Evolutionary conservation across 2,113 vertebrate genomes (phyloP).

Genomic region (Tetraodon nigroviridis): DNA sequence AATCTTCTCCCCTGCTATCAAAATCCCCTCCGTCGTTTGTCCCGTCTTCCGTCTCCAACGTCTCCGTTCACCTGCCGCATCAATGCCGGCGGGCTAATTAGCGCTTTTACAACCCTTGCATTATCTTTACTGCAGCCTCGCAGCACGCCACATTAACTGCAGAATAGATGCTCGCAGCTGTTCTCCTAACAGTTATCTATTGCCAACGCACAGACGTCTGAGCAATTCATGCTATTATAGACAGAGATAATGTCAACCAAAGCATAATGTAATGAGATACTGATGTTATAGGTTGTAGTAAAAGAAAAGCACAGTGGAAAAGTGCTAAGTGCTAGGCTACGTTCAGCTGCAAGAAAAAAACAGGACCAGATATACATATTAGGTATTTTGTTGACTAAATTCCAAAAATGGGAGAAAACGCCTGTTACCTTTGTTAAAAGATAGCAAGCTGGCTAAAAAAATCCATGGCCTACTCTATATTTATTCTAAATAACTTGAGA

Average conservation of each 20-base stretch:
- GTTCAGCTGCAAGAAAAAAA: too few relatives aligned
- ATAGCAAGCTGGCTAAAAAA: too few relatives aligned
- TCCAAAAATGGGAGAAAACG: too few relatives aligned
- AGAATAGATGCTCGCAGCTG: conserved; percentile 50
- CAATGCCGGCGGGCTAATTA: conserved; percentile 51
- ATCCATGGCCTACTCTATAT: too few relatives aligned
- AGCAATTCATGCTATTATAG: conserved; percentile 15
- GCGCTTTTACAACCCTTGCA: conserved; percentile 57
- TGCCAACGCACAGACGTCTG: conserved; percentile 15
- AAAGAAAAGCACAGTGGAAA: too few relatives aligned
- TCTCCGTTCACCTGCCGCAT: conserved; percentile 23
- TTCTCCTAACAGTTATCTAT: conserved; percentile 30
- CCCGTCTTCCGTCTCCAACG: conserved; percentile 15
- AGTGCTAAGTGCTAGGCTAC: too few relatives aligned
- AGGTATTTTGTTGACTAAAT: too few relatives aligned
- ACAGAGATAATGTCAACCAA: conserved; percentile 32
- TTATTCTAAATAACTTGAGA: too few relatives aligned
- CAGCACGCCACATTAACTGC: conserved; percentile 52
- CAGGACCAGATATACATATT: too few relatives aligned
- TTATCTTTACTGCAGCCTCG: conserved; percentile 60
- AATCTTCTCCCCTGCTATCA: neutral
- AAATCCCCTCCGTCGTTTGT: conserved; percentile 8
- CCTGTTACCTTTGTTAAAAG: too few relatives aligned
- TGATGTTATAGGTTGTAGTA: neutral
- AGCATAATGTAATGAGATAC: conserved; percentile 27